phyloP scores from a whole-genome alignment of 2,113 vertebrate species.

The Tringa solitaria region DNA sequence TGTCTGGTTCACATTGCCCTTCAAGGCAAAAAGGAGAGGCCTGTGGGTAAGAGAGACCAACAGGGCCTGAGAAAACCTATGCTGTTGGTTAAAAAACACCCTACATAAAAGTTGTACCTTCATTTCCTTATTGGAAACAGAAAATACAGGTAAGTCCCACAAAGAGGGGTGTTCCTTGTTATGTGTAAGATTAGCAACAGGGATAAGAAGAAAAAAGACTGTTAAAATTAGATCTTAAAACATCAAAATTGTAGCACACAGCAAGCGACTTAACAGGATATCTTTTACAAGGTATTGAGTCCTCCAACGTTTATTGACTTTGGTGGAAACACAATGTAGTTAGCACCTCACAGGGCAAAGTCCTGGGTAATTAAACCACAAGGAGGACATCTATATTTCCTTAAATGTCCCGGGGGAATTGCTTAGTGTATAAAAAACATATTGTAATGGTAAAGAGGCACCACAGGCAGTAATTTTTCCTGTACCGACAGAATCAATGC shows the following conservation, averaged over 20 bases:
- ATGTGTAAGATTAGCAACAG: not conserved
- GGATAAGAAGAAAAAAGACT: not conserved
- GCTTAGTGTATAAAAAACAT: not conserved
- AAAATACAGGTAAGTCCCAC: not conserved
- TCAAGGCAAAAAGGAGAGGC: not conserved
- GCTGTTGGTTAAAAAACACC: not conserved
- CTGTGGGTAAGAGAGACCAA: not conserved
- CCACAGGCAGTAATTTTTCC: not conserved
- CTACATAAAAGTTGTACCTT: not conserved
- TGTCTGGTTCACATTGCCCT: not conserved
- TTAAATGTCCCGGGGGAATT: not conserved
- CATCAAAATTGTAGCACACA: not conserved
- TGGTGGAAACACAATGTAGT: not conserved
- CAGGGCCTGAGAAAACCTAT: not conserved
- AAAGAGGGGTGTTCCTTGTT: not conserved
- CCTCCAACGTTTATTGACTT: not conserved
- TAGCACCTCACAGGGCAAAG: not conserved
- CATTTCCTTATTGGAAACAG: not conserved
- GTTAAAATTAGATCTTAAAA: not conserved
- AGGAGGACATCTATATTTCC: not conserved
- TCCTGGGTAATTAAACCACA: not conserved
- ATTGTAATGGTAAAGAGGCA: not conserved
- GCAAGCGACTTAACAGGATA: fast-evolving
- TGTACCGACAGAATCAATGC: not conserved
- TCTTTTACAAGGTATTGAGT: not conserved